Base-by-base conservation (phyloP, 1,140 invertebrate genomes). In the Maniola jurtina region DNA sequence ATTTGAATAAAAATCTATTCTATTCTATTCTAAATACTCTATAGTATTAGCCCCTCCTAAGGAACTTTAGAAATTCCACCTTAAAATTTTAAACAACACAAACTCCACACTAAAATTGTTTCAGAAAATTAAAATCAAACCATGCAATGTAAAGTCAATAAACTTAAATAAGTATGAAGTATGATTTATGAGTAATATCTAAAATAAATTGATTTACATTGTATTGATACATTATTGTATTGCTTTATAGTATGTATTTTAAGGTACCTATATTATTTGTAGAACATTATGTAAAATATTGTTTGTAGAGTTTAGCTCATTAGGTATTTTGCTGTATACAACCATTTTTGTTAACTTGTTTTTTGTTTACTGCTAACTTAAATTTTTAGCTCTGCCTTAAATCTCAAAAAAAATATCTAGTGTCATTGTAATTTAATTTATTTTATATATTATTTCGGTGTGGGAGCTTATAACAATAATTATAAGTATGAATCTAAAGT, bases 141-240 rank as follows among this genome's bases (percentile, higher is more conserved):
- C 10, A 55, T n/a, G 33, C 52, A 10, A 55, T 55, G 25, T 55
- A 34, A 6, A 34, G 11, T 5, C 33, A 55, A 8, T 34, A 1
- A 34, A 55, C 11, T 55, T 8, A 16, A 14, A 14, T 50, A 50
- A 25, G 14, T 50, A 34, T 60, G 55, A 55, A 55, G 6, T 13
- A 55, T 34, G 52, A 16, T 10, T 34, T 6, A 35, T 4, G 38
- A 66, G 83, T 87, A 83, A 80, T 87, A 79, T 83, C 81, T 84
- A 73, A 79, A 85, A 75, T 81, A 83, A 82, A 83, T 80, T 80
- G 77, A 77, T 76, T 76, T 68, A 71, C 55, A 60, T 38, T 25
- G 4, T 1, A 16, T 60, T 52, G 38, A 48, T 50, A 47, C n/a
- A 45, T 7, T 34, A 58, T 14, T 57, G 25, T 63, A 7, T 14